These are phyloP conservation scores for Eupithecia dodoneata DNA, from an alignment of 2,888 invertebrate species.

Conservation along the genomic window DNA sequence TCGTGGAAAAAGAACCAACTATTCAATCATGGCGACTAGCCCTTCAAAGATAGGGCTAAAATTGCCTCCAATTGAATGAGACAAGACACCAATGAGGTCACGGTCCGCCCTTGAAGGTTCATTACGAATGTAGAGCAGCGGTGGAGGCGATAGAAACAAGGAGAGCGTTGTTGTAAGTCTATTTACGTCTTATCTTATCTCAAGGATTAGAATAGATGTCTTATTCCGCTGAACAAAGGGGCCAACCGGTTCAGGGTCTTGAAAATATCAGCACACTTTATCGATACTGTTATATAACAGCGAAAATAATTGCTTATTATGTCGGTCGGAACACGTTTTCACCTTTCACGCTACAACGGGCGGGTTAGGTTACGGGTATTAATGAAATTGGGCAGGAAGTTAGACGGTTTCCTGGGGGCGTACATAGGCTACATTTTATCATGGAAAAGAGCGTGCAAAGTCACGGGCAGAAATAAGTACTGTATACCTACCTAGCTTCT, in stretches of 20 bases:
- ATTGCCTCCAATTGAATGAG: slow-evolving; percentile 29
- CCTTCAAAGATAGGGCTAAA: slow-evolving; percentile 5
- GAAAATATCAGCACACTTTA: not conserved
- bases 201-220: slow-evolving; percentile 34
- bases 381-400: no score
- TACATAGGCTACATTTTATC: no score
- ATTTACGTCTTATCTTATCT: slow-evolving; percentile 42
- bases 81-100: slow-evolving; percentile 40
- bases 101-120: slow-evolving; percentile 53
- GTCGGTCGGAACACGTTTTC: no score
- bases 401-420: no score
- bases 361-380: no score
- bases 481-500: no score
- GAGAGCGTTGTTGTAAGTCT: slow-evolving; percentile 30
- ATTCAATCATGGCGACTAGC: not conserved
- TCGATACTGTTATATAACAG: not conserved
- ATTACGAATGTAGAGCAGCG: slow-evolving; percentile 52
- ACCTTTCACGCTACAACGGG: no score
- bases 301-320: no score
- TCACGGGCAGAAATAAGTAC: no score
- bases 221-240: slow-evolving; percentile 18
- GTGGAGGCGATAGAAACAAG: slow-evolving; percentile 39
- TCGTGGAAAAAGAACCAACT: not conserved
- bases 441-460: no score
- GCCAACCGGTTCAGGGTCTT: slow-evolving; percentile 20